Evolutionary conservation across 2,888 invertebrate genomes (phyloP), one percentile per base, ranked within the genome.

Genomic region (Eurytoma adleriae): DNA sequence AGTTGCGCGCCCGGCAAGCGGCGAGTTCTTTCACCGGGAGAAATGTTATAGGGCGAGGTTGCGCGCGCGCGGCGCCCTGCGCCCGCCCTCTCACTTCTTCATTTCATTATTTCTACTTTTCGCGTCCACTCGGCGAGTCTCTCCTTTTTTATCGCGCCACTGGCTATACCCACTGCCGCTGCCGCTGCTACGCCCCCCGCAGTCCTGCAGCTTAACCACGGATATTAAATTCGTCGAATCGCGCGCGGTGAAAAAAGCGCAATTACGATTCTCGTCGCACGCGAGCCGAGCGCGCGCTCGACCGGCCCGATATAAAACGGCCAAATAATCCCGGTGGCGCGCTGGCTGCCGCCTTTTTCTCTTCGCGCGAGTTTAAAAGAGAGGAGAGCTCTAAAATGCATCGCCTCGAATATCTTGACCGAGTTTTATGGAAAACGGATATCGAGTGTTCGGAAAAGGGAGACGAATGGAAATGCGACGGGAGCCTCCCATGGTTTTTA

Each of bases 351-450:
- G 62, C 62, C 64, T 30, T 64, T 75, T 75, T 61, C 2, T 10
- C 7, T 40, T 40, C 10, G 1, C 40, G 40, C 40, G 10, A 7
- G 40, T 40, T 24, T 40, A 40, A 40, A 40, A 40, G 10, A 40
- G 40, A 40, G 40, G 57, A n/a, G 70, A n/a, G 70, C 67, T 59
- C 57, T 72, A 74, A 62, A 74, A 73, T 77, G 80, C 78, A 72
- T 72, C 67, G 78, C 18, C 50, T 48, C 14, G 18, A 78, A 69
- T 73, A 69, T 78, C 80, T 83, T 84, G 84, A 83, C 83, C 85
- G 83, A 85, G 79, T 84, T 83, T 70, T 71, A 78, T 78, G 68
- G 72, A 56, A 76, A 81, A 74, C 79, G 79, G 79, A 81, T 83
- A 84, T 83, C 83, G 73, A 59, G 81, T 78, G 83, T 18, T 18